Percentiles rank a stretch among this genome's conserved stretches.
Conservation (phyloP, 2,797 vertebrate species). For the Sternotherus odoratus region DNA sequence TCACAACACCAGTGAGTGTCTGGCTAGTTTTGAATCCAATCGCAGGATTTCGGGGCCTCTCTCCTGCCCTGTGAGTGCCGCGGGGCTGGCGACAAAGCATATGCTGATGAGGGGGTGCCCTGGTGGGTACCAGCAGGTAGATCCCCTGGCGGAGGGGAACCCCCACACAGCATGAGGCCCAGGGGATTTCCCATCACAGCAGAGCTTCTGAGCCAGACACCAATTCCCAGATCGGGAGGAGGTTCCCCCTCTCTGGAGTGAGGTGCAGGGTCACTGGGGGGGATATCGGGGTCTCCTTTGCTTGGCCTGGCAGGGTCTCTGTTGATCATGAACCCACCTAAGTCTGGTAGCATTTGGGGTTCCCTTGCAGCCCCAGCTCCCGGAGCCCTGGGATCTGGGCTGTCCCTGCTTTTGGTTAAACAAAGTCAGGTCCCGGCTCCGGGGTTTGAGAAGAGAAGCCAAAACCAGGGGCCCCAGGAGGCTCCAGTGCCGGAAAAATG, state of each 20-base stretch:
- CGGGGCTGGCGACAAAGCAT: not conserved
- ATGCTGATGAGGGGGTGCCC: not conserved
- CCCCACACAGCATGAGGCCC: not conserved
- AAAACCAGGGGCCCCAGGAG: not conserved
- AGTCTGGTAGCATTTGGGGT: not conserved
- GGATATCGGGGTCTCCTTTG: no score
- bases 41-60: not conserved
- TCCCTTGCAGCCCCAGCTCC: not conserved
- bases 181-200: not conserved
- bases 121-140: not conserved
- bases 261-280: no score
- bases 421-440: not conserved
- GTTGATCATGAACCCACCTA: no score
- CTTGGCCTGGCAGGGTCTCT: not conserved
- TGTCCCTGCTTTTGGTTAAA: not conserved
- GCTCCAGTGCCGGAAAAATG: fast-evolving
- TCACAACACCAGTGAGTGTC: not conserved
- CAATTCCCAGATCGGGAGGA: not conserved
- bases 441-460: not conserved
- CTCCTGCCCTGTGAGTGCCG: not conserved
- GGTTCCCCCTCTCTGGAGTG: no score
- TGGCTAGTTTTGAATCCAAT: not conserved
- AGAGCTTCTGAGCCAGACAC: not conserved
- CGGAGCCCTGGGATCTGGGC: not conserved
- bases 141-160: not conserved